A percentile compares a stretch with the other conserved stretches of the same genome.
Evolutionary conservation across 2,888 invertebrate genomes (phyloP).

Genomic region (Pristionchus exspectatus): DNA sequence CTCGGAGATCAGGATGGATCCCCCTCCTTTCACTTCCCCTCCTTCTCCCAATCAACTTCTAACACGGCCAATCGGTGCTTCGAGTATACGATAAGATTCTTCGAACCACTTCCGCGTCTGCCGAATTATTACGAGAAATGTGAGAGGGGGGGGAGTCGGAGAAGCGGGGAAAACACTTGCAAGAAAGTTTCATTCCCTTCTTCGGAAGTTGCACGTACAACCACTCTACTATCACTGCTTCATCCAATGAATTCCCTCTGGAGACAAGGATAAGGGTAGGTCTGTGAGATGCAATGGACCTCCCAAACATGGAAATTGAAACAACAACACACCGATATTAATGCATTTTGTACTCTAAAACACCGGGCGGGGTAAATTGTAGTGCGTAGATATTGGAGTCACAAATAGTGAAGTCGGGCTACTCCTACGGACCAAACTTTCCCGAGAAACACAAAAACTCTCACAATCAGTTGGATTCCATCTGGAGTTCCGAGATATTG

Average conservation of each 20-base stretch:
- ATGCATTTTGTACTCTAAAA: too few species aligned
- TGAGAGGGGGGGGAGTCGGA: neutral
- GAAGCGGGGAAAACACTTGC: neutral
- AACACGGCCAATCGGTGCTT: too few species aligned
- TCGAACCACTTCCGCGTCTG: neutral
- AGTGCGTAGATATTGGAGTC: too few species aligned
- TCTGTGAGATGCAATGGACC: neutral
- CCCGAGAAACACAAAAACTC: neutral
- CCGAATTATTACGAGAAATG: neutral
- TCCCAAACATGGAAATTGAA: too few species aligned
- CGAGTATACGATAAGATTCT: too few species aligned
- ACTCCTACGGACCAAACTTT: neutral
- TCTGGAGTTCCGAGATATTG: neutral
- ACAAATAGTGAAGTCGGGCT: neutral
- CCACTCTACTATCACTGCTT: neutral
- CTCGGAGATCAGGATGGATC: neutral
- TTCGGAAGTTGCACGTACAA: neutral
- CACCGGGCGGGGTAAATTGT: too few species aligned
- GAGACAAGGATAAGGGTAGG: neutral
- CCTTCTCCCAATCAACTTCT: neutral
- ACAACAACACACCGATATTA: too few species aligned
- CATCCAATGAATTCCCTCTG: neutral
- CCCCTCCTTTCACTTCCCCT: neutral
- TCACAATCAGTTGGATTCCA: neutral
- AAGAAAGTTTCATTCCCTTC: neutral